Conservation (phyloP, 2,797 vertebrate species). For the Halcyon leucocephala region DNA sequence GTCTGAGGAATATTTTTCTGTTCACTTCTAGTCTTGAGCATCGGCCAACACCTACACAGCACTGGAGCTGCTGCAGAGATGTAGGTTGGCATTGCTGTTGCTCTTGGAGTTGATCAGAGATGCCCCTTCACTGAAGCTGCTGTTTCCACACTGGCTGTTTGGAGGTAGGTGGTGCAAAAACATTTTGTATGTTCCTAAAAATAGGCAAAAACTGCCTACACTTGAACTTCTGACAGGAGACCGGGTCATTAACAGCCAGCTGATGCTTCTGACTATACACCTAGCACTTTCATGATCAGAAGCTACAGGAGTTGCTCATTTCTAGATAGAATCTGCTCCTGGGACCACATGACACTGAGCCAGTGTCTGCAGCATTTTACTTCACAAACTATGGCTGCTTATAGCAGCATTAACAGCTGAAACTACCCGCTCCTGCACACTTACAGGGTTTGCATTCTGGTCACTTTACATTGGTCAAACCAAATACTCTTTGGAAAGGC, state of each 20-base stretch:
- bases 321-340: background rate
- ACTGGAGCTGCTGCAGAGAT: background rate
- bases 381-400: background rate
- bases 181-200: background rate
- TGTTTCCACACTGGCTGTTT: fast-evolving
- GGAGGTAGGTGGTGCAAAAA: background rate
- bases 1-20: background rate
- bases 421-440: background rate
- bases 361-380: background rate
- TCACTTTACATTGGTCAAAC: background rate
- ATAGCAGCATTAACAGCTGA: background rate
- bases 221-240: background rate
- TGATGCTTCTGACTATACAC: fast-evolving
- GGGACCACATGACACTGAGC: background rate
- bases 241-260: background rate
- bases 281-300: fast-evolving
- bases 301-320: background rate
- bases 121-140: background rate
- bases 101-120: background rate
- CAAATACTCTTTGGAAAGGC: background rate
- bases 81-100: background rate
- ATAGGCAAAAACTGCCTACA: background rate
- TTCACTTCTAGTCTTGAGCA: background rate
- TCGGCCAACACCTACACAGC: background rate
- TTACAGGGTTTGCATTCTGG: background rate